These are phyloP conservation scores for Vidua chalybeata DNA, from an alignment of 2,113 vertebrate genomes.

Conservation along the genomic window DNA sequence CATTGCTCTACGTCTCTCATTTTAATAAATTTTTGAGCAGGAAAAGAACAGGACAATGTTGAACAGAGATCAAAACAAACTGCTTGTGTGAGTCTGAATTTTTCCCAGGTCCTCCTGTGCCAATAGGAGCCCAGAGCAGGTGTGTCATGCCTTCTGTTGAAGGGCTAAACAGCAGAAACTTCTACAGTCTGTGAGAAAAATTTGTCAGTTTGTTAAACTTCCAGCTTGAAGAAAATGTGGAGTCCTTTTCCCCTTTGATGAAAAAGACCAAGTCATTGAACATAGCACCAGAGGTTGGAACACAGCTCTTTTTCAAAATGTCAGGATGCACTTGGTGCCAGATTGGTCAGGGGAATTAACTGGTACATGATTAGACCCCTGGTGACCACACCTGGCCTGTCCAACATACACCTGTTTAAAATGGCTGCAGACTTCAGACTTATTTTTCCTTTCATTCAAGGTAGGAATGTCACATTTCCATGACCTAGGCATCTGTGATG, in stretches of 20 bases:
- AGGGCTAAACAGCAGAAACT: not conserved
- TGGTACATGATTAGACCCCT: not conserved
- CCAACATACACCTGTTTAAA: not conserved
- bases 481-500: not conserved
- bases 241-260: not conserved
- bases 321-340: not conserved
- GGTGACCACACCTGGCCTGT: not conserved
- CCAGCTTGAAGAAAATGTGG: not conserved
- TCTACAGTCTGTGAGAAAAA: not conserved
- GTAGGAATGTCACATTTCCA: not conserved
- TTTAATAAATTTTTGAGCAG: not conserved
- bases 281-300: not conserved
- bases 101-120: not conserved
- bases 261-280: not conserved
- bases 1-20: not conserved
- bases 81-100: not conserved
- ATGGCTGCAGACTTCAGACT: not conserved
- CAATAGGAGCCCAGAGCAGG: not conserved
- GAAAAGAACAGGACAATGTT: not conserved
- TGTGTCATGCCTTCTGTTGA: not conserved
- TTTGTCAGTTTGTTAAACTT: not conserved
- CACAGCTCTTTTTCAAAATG: not conserved
- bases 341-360: not conserved
- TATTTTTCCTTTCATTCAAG: not conserved
- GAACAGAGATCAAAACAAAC: not conserved